Base-by-base conservation (phyloP, 2,113 vertebrate genomes). In the Cyanoderma ruficeps region DNA sequence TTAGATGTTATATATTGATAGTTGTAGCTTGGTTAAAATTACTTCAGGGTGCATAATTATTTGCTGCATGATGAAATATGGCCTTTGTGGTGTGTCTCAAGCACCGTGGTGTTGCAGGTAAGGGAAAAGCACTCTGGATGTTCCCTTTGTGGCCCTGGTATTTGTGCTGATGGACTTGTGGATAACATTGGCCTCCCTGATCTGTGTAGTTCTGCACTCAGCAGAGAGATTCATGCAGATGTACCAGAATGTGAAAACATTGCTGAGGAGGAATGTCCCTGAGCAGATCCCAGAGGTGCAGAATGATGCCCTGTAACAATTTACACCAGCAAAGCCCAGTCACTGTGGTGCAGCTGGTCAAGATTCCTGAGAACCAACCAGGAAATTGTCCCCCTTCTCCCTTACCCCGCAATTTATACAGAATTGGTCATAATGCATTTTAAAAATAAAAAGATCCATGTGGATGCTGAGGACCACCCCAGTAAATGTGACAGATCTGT, bases 331-430 rank as follows among this genome's bases (percentile, higher is more conserved):
- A 95, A 53, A 91, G 39, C 37, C 44, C 53, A 92, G 80, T 78
- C 37, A 14, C 67, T 21, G 55, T 35, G 39, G 61, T 84, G 60
- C 88, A 93, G 69, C 81, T 35, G 28, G 46, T 35, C 57, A 83
- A 83, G 55, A 60, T 63, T 88, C 91, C 90, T 41, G 16, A 53
- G 65, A 90, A 72, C 49, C 67, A 82, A 68, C 46, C 74, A 92
- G 96, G 92, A 96, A 93, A 90, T 77, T 15, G 33, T 83, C 57
- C n/a, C 61, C 21, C 6, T 95, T 81, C 85, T 79, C 17, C 81
- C 65, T 69, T 24, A 37, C 93, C 83, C 77, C 30, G 18, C 70
- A 47, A 24, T 91, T 83, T 24, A 12, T 76, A 61, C 86, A 87
- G 74, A 60, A 59, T 80, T 57, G 67, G 47, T 92, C 91, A 72